Base-by-base conservation (phyloP, 2,113 vertebrate species). In the Solea solea region DNA sequence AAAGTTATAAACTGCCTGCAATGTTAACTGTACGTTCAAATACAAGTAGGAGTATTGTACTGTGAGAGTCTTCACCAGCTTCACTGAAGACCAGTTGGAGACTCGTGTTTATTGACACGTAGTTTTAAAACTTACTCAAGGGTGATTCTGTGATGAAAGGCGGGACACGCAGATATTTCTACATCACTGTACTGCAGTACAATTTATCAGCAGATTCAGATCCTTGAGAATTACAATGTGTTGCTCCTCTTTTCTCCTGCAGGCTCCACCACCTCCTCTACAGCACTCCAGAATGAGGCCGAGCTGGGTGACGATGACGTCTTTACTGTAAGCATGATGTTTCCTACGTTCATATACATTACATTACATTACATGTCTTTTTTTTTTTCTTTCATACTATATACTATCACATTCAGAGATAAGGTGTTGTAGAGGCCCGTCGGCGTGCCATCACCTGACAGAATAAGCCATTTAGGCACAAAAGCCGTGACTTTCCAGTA, bases 251-350 rank as follows among this genome's bases (percentile, higher is more conserved):
- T 64, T 49, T 67, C 60, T 70, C 83, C 21, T 42, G 14, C 74
- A 99, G 97, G 98, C 74, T 99, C 98, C 71, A 99, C 98, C 0
- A 99, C 98, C 76, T 99, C 98, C 72, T 99, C 97, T 0, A 98
- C 97, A 74, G 97, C 97, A 2, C 95, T 99, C 88, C 98, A 99
- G 85, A 99, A 98, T 0, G 98, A 98, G 90, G 95, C 95, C 0
- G 98, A 99, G 85, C 94, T 99, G 3, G 98, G 98, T 0, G 98
- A 99, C 11, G 98, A 99, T 28, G 98, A 99, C 41, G 98, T 99
- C 80, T 99, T 99, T 85, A 98, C 97, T 54, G 98, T 99, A 92
- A 93, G 93, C 69, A 14, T 13, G 12, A 34, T 34, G 34, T 34
- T 34, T 34, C 34, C 34, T 34, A 34, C 34, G 5, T 34, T 34